Percentiles rank a stretch among this genome's conserved stretches.
Conservation (phyloP, 2,888 invertebrate species). For the Tenthredo livida region DNA sequence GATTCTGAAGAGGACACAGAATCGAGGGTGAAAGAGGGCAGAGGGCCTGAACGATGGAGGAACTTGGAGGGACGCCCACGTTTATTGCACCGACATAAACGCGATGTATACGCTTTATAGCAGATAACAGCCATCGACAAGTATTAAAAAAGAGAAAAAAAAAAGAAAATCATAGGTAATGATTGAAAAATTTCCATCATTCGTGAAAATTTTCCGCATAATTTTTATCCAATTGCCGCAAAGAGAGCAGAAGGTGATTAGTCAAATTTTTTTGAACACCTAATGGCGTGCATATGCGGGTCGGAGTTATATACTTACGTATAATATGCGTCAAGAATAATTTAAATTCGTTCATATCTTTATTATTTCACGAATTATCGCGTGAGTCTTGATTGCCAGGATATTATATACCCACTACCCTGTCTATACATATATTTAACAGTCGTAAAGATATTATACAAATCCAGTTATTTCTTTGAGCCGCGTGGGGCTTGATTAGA, state of each 20-base stretch:
- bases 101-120: slow-evolving; percentile 33
- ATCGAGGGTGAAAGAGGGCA: not conserved
- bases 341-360: slow-evolving; percentile 18
- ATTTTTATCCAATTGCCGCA: not conserved
- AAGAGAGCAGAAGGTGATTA: not conserved
- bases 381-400: slow-evolving; percentile 32
- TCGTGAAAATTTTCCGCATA: not conserved
- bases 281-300: not conserved
- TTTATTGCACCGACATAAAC: slow-evolving; percentile 44
- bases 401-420: not conserved
- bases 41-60: not conserved
- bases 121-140: not conserved
- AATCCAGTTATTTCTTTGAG: slow-evolving; percentile 37
- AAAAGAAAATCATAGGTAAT: not conserved
- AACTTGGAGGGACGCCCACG: slow-evolving; percentile 40
- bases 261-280: slow-evolving; percentile 3
- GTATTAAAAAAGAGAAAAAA: slow-evolving; percentile 8
- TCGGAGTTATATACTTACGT: not conserved
- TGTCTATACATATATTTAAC: slow-evolving; percentile 36
- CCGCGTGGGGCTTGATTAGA: slow-evolving; percentile 32
- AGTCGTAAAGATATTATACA: slow-evolving; percentile 46
- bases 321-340: not conserved
- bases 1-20: slow-evolving; percentile 47
- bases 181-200: not conserved
- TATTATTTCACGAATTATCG: slow-evolving; percentile 33